phyloP scores from a whole-genome alignment of 2,113 vertebrate genomes.

The Podocnemis expansa region DNA sequence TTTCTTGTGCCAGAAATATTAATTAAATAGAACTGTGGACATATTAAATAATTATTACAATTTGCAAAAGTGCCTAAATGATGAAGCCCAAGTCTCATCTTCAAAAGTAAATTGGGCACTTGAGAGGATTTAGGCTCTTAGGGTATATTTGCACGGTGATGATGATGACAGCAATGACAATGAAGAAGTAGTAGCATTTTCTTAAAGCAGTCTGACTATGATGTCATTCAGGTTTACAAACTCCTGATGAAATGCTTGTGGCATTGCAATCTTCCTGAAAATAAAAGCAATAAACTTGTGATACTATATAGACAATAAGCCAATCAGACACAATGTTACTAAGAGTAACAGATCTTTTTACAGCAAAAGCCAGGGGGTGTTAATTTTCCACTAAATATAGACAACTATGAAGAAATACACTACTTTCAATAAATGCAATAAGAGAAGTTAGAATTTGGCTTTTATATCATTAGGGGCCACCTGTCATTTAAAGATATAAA shows the following conservation, averaged over 20 bases:
- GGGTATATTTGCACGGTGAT: background rate
- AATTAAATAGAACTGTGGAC: background rate
- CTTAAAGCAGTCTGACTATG: background rate
- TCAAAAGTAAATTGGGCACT: accelerated
- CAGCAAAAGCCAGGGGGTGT: background rate
- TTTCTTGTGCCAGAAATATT: background rate
- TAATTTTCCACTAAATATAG: background rate
- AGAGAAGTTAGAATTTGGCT: too few species aligned
- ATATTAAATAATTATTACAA: background rate
- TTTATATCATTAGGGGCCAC: too few species aligned
- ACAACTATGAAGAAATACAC: background rate
- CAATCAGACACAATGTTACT: background rate
- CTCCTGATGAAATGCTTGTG: accelerated
- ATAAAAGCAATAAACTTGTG: background rate
- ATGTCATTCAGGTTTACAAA: background rate
- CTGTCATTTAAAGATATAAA: background rate
- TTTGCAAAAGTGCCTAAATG: background rate
- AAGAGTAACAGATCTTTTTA: background rate
- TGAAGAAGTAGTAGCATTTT: background rate
- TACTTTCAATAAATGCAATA: background rate
- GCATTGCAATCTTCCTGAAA: background rate
- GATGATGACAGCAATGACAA: background rate
- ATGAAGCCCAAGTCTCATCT: background rate
- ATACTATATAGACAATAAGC: background rate
- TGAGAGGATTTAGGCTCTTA: background rate